These are phyloP conservation scores for Nesogale talazaci DNA, from an alignment of 2,113 vertebrate genomes.

Conservation along the genomic window DNA sequence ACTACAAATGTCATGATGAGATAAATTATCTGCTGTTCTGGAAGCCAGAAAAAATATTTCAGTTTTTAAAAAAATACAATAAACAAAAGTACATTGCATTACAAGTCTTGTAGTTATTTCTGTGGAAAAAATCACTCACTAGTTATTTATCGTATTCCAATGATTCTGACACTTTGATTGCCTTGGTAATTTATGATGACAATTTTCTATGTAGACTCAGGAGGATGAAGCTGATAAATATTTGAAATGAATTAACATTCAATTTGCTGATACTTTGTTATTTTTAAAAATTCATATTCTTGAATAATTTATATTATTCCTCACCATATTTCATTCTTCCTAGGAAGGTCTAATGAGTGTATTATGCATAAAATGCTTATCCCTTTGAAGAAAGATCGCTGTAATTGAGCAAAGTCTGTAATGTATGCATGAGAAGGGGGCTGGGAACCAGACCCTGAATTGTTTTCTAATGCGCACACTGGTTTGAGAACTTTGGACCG, in stretches of 20 bases:
- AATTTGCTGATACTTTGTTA: conserved; percentile 62
- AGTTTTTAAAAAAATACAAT: conserved; percentile 21
- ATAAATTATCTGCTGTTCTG: conserved; percentile 40
- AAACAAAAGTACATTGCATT: conserved; percentile 32
- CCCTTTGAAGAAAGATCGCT: conserved; percentile 19
- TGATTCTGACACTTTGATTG: conserved; percentile 51
- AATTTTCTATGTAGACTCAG: conserved; percentile 36
- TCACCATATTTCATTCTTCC: conserved; percentile 10
- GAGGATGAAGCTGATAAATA: conserved; percentile 50
- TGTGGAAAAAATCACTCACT: conserved; percentile 36
- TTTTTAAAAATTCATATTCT: conserved; percentile 60
- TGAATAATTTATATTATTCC: conserved; percentile 49
- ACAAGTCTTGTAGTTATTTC: conserved; percentile 36
- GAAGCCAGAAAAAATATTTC: conserved; percentile 28
- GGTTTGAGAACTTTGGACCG: neutral
- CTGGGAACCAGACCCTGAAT: neutral
- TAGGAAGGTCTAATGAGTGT: conserved; percentile 51
- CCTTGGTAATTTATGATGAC: conserved; percentile 42
- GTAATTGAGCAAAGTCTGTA: neutral
- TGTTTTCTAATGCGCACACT: conserved; percentile 19
- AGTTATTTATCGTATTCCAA: conserved; percentile 36
- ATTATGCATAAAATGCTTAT: conserved; percentile 59
- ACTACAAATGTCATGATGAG: conserved; percentile 19
- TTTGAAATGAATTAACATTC: conserved; percentile 49
- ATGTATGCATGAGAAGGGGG: neutral